phyloP scores from a whole-genome alignment of 2,888 invertebrate species.

The Arge pagana region DNA sequence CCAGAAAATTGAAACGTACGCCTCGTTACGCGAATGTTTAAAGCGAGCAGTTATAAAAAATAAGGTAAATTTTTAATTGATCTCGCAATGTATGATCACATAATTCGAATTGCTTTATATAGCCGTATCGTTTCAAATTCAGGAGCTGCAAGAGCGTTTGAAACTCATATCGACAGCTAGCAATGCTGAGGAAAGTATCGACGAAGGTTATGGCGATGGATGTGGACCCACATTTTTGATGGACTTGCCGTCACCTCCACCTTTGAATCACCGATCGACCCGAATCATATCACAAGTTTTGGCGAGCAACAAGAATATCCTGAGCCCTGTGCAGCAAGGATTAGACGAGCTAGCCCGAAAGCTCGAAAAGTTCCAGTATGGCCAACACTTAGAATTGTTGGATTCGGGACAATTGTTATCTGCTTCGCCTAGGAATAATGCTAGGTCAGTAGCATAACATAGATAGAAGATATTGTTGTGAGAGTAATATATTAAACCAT shows the following conservation, averaged over 20 bases:
- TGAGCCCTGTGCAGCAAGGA: conserved; percentile 36
- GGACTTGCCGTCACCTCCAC: conserved; percentile 40
- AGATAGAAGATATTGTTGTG: conserved; percentile 1
- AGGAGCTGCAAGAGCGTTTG: conserved; percentile 42
- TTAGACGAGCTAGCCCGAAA: conserved; percentile 37
- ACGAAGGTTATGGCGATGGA: conserved; percentile 48
- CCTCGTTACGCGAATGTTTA: conserved; percentile 37
- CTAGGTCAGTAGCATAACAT: conserved; percentile 25
- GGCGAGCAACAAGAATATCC: conserved; percentile 38
- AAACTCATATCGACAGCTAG: conserved; percentile 33
- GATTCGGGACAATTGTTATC: conserved; percentile 21
- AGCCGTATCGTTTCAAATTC: neutral
- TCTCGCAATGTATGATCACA: neutral
- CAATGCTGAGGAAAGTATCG: conserved; percentile 44
- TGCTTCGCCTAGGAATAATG: conserved; percentile 19
- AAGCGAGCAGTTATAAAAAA: conserved; percentile 41
- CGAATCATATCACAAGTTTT: conserved; percentile 37
- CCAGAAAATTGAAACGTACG: conserved; percentile 37
- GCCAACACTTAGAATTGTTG: neutral
- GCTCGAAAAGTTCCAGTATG: conserved; percentile 26
- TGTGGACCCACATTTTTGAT: conserved; percentile 29
- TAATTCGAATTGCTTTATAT: neutral
- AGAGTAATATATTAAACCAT: conserved; percentile 18
- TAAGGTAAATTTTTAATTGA: conserved; percentile 34
- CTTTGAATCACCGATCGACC: conserved; percentile 39